Evolutionary conservation across 2,888 invertebrate species (phyloP).

Genomic region (Lumbricus terrestris): DNA sequence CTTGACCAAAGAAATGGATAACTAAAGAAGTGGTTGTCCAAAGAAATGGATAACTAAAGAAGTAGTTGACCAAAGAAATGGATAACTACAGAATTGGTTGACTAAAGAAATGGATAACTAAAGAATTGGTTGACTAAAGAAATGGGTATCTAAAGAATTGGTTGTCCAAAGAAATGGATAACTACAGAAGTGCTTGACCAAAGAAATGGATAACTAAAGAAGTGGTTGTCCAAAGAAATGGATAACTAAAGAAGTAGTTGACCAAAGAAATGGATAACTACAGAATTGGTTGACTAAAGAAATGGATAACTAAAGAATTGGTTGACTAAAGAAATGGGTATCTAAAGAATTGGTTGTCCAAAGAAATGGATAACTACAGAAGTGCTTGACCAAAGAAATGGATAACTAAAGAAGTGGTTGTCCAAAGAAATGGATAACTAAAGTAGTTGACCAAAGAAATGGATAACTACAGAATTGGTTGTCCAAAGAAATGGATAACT

Average conservation of each 20-base stretch:
- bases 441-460: too few species aligned
- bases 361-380: not conserved
- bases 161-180: not conserved
- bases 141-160: too few species aligned
- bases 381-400: not conserved
- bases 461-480: not conserved
- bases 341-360: not conserved
- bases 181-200: not conserved
- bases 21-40: not conserved
- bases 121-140: too few species aligned
- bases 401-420: not conserved
- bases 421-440: not conserved
- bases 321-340: too few species aligned
- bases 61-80: too few species aligned
- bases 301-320: too few species aligned
- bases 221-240: not conserved
- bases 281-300: not conserved
- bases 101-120: too few species aligned
- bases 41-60: not conserved
- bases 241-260: not conserved
- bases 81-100: too few species aligned
- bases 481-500: not conserved
- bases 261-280: too few species aligned
- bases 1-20: not conserved
- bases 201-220: not conserved